Conservation (phyloP, 2,113 vertebrate genomes). For the Syngnathus scovelli region DNA sequence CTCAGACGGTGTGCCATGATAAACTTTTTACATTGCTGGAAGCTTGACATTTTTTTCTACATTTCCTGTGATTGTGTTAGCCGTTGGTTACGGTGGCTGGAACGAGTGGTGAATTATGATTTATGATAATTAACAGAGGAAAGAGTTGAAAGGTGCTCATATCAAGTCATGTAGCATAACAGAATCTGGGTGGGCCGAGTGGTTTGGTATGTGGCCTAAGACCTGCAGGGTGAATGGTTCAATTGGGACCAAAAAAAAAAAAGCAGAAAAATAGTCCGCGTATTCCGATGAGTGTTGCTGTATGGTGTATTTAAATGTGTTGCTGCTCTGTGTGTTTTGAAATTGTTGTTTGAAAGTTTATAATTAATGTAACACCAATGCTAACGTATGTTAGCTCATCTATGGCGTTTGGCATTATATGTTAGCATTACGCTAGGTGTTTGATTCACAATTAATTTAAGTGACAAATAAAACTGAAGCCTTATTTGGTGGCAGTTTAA, state of each 20-base stretch:
- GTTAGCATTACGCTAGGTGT: background rate
- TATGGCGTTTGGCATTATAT: background rate
- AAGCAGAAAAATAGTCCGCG: too few species aligned
- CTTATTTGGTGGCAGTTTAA: too few species aligned
- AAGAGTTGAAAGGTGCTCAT: background rate
- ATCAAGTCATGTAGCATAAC: background rate
- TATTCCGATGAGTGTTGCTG: too few species aligned
- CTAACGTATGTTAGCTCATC: background rate
- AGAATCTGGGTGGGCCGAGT: background rate
- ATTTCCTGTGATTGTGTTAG: slow-evolving; percentile 56
- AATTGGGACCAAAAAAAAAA: background rate
- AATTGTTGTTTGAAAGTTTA: too few species aligned
- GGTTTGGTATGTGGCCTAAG: background rate
- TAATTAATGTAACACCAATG: background rate
- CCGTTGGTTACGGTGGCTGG: background rate
- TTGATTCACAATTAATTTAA: too few species aligned
- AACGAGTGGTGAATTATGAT: slow-evolving; percentile 5
- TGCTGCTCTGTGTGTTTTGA: too few species aligned
- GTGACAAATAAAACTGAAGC: too few species aligned
- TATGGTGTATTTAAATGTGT: background rate
- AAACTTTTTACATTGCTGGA: slow-evolving; percentile 38
- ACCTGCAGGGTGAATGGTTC: background rate
- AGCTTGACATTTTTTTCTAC: slow-evolving; percentile 24
- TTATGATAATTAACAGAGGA: background rate
- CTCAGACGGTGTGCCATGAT: slow-evolving; percentile 19